Percentiles rank a stretch among this genome's conserved stretches.
Evolutionary conservation across 2,797 vertebrate species (phyloP).

Genomic region (Simalia tracyae): DNA sequence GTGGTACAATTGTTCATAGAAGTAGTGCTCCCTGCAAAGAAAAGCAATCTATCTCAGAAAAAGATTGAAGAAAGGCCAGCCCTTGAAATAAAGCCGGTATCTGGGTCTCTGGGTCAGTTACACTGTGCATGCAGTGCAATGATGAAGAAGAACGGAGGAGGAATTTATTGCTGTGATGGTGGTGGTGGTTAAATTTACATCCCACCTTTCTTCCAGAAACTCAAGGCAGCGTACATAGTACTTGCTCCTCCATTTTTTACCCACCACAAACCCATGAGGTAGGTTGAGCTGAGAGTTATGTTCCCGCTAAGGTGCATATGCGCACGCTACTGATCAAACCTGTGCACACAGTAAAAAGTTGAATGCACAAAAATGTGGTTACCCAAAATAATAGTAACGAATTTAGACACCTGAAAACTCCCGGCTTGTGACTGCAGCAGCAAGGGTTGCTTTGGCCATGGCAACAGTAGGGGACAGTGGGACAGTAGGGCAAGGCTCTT

Average conservation of each 20-base stretch:
- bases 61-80: background rate
- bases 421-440: background rate
- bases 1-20: conserved; percentile 50
- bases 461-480: background rate
- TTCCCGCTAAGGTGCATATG: background rate
- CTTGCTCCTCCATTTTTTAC: background rate
- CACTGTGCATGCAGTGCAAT: too few species aligned
- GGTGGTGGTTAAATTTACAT: background rate
- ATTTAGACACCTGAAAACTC: background rate
- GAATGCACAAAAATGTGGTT: background rate
- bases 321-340: background rate
- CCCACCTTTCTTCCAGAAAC: background rate
- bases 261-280: background rate
- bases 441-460: background rate
- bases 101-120: background rate
- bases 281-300: background rate
- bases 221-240: background rate
- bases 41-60: conserved; percentile 2
- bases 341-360: background rate
- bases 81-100: background rate
- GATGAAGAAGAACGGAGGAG: background rate
- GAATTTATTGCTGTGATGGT: background rate
- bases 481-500: background rate
- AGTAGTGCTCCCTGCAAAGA: conserved; percentile 54
- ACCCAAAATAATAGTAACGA: background rate